phyloP scores from a whole-genome alignment of 2,797 vertebrate species.

The Enteromius treurensis region DNA sequence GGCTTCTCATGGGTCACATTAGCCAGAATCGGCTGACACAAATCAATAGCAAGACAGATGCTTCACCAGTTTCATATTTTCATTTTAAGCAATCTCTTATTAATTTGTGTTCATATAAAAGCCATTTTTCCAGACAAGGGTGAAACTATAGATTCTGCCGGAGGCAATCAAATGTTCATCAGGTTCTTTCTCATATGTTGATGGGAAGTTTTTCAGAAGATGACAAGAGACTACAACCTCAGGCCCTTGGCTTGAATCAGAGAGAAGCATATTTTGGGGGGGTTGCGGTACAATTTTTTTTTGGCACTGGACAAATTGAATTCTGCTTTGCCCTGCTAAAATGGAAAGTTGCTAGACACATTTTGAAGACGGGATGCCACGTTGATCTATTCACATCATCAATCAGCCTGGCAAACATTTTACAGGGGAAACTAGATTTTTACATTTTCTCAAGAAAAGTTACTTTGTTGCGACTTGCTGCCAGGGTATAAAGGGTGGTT shows the following conservation, averaged over 20 bases:
- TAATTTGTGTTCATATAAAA: constrained; percentile 46
- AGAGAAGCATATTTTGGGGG: neutral
- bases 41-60: constrained; percentile 45
- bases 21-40: constrained; percentile 22
- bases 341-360: neutral
- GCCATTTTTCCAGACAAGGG: constrained; percentile 11
- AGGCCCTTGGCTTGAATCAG: neutral
- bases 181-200: constrained; percentile 20
- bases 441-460: neutral
- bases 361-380: constrained; percentile 12
- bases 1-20: constrained; percentile 28
- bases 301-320: constrained; percentile 11
- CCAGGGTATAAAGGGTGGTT: neutral
- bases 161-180: constrained; percentile 9
- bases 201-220: constrained; percentile 26
- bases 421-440: neutral
- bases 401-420: constrained; percentile 20
- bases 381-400: constrained; percentile 18
- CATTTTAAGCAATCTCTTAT: constrained; percentile 50
- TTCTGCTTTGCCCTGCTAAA: constrained; percentile 14
- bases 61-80: constrained; percentile 39
- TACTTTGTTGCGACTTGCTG: neutral
- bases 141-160: constrained; percentile 39
- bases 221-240: neutral
- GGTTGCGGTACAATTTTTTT: neutral